Base-by-base conservation (phyloP, 2,113 vertebrate species). In the Vicugna pacos region DNA sequence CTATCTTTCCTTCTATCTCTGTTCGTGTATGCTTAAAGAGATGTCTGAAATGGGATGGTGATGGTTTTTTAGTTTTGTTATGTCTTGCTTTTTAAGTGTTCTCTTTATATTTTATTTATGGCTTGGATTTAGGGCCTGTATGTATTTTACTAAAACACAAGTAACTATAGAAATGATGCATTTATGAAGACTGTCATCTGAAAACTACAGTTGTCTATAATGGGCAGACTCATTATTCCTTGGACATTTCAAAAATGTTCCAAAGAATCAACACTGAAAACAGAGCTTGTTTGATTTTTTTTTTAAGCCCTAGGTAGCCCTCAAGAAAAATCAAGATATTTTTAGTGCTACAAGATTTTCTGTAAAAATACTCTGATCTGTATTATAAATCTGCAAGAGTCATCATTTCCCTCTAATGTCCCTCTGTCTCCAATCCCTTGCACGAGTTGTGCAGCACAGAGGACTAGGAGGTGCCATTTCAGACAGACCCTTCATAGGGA, bases 221-320 rank as follows among this genome's bases (percentile, higher is more conserved):
- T 42, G 50, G 11, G 16, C 11, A 72, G 38, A 93, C 14, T 58
- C 72, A 79, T 83, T 48, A 81, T 72, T 82, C 26, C 56, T 80
- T 85, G 24, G 38, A 76, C n/a, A 76, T 92, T 96, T 90, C 28
- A 83, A 87, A 93, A 67, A 58, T 48, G n/a, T 84, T 86, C 54
- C 75, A 81, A 85, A 94, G 83, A 88, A 81, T 76, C 30, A 85
- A 38, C 46, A 80, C 7, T 32, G 64, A 85, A 79, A 83, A 89
- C 35, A 72, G 0, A 84, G 52, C 4, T 69, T 82, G 5, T 42
- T 79, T 89, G 60, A n/a, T 67, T 94, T 90, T 77, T 70, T 91
- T 94, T 48, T 83, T 54, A 82, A 94, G 12, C 3, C 7, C 26
- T 60, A 73, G 16, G 1, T 81, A 81, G 70, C 11, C 50, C 48